Conservation (phyloP, 2,888 invertebrate genomes). For the Eristalinus aeneus region DNA sequence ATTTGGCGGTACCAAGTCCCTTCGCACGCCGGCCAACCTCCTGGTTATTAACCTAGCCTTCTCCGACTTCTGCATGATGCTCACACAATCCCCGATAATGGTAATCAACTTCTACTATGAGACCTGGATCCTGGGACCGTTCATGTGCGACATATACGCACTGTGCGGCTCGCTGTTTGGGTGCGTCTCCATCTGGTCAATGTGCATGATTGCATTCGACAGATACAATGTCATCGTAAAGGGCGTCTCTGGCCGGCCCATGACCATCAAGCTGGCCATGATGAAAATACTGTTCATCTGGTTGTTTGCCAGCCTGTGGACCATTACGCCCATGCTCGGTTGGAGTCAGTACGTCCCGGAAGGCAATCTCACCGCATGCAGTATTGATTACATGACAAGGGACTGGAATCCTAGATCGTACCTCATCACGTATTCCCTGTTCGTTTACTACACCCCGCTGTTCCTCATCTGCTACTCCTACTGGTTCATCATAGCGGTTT, state of each 20-base stretch:
- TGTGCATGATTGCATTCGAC: conserved; percentile 94
- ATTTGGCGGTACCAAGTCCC: conserved; percentile 84
- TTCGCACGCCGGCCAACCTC: conserved; percentile 84
- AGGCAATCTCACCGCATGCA: conserved; percentile 84
- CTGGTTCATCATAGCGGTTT: conserved; percentile 82
- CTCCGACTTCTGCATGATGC: conserved; percentile 84
- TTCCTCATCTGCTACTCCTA: conserved; percentile 83
- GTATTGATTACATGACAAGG: conserved; percentile 81
- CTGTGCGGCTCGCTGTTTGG: conserved; percentile 88
- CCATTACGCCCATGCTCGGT: conserved; percentile 83
- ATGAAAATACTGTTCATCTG: conserved; percentile 82
- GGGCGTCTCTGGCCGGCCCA: conserved; percentile 83
- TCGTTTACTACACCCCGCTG: conserved; percentile 81
- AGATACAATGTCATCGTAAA: conserved; percentile 96
- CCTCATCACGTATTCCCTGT: conserved; percentile 81
- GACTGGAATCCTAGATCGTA: conserved; percentile 81
- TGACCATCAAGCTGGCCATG: conserved; percentile 82
- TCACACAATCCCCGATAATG: conserved; percentile 83
- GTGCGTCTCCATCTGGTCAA: conserved; percentile 93
- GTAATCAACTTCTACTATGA: conserved; percentile 83
- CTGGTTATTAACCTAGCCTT: conserved; percentile 84
- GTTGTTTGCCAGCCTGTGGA: conserved; percentile 82
- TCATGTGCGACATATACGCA: conserved; percentile 84
- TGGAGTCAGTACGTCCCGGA: conserved; percentile 85
- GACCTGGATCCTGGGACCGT: conserved; percentile 83